Evolutionary conservation across 2,113 vertebrate genomes (phyloP).

Genomic region (Sylvia atricapilla): DNA sequence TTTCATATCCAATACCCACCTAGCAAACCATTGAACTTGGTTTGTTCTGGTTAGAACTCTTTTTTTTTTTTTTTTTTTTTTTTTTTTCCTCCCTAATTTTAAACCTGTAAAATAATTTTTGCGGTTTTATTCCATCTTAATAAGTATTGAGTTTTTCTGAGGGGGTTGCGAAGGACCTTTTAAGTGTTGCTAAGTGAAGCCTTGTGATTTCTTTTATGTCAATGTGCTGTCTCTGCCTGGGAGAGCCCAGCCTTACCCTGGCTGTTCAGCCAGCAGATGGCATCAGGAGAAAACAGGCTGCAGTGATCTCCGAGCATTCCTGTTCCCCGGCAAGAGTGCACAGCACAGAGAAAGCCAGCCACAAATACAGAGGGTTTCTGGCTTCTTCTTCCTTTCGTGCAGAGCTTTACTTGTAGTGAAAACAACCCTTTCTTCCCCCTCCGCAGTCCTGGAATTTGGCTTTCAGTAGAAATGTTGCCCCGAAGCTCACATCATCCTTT

Average conservation of each 20-base stretch:
- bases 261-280: background rate
- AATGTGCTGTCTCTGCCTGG: fast-evolving
- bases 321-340: background rate
- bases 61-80: background rate
- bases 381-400: background rate
- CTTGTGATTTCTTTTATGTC: fast-evolving
- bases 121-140: background rate
- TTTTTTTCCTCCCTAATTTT: background rate
- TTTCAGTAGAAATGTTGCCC: background rate
- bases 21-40: background rate
- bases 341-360: fast-evolving
- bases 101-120: background rate
- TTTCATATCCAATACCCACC: background rate
- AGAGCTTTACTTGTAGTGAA: background rate
- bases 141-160: background rate
- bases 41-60: background rate
- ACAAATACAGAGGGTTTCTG: fast-evolving
- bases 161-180: background rate
- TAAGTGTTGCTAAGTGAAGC: background rate
- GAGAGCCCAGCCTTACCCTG: background rate
- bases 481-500: background rate
- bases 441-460: background rate
- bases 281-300: background rate
- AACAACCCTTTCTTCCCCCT: background rate
- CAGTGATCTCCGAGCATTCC: fast-evolving